Evolutionary conservation across 2,888 invertebrate species (phyloP), one percentile per base, ranked within the genome.

Genomic region (Agrochola macilenta): DNA sequence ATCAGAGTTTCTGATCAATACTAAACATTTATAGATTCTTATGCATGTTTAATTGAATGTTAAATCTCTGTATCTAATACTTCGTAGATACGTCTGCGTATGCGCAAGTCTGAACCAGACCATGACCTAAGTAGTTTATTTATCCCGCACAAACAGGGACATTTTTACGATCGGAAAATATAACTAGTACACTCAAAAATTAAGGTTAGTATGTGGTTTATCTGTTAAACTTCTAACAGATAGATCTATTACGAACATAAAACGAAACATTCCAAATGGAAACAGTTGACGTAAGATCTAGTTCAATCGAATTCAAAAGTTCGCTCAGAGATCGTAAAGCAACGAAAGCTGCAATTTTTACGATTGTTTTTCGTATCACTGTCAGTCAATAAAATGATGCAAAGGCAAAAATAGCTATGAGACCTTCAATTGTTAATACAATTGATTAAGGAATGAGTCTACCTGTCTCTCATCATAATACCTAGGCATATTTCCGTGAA

Each of bases 91-190:
- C 43, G 58, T 60, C 74, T 52, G 26, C 23, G 12, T n/a, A n/a
- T n/a, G n/a, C n/a, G n/a, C n/a, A 69, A 49, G 14, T 81, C 63
- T 43, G 46, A 57, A 72, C 30, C 26, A 54, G 46, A 69, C 35
- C 58, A 26, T 72, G 83, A 76, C 61, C 76, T 80, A 35, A 71
- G 17, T 0, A 65, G 65, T 80, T 70, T 75, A 43, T 88, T 76
- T 81, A 75, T 77, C 35, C 60, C 49, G 30, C 49, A 84, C 30
- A 74, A 39, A 71, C 54, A 46, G 63, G 69, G 30, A 76, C 72
- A 30, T 69, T 73, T 89, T 86, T 77, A 88, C 79, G 88, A 87
- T 76, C 75, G 78, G 23, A 89, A 82, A 81, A 74, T 74, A 74
- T 88, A 58, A 84, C 60, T 61, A 49, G 52, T 77, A 69, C 74